Evolutionary conservation across 2,113 vertebrate genomes (phyloP).

Genomic region (Tupaia chinensis): DNA sequence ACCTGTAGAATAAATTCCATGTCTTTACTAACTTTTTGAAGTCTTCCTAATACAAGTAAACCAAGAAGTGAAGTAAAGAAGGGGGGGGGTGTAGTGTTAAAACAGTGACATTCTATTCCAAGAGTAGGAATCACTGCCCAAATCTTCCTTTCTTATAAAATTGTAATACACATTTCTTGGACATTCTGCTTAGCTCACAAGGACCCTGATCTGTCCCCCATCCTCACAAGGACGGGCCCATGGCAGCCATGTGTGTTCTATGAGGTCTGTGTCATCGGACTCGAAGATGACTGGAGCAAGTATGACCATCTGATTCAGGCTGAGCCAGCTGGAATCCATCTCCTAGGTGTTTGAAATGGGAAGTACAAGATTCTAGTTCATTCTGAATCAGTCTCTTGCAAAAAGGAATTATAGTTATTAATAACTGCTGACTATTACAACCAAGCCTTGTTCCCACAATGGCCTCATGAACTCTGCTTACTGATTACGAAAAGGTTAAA

Average conservation of each 20-base stretch:
- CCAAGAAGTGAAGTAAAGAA: neutral
- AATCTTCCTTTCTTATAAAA: neutral
- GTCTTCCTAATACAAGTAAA: neutral
- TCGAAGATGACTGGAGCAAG: neutral
- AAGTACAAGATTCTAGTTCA: slow-evolving; percentile 25
- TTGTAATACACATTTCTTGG: neutral
- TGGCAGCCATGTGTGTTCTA: neutral
- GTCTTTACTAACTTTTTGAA: too few relatives aligned
- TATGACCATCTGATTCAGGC: neutral
- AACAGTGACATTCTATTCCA: neutral
- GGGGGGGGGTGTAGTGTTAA: neutral
- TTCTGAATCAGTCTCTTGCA: slow-evolving; percentile 28
- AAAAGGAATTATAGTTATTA: neutral
- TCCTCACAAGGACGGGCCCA: neutral
- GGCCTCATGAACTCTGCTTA: neutral
- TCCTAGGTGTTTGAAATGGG: neutral
- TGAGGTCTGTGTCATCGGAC: neutral
- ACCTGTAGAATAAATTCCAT: too few relatives aligned
- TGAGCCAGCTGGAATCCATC: neutral
- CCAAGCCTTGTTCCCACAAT: neutral
- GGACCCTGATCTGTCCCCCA: neutral
- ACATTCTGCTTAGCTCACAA: neutral
- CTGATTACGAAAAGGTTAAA: neutral
- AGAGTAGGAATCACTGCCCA: neutral
- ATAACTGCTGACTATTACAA: neutral